Conservation (phyloP, 2,888 invertebrate species). For the Leptodirus hochenwartii region DNA sequence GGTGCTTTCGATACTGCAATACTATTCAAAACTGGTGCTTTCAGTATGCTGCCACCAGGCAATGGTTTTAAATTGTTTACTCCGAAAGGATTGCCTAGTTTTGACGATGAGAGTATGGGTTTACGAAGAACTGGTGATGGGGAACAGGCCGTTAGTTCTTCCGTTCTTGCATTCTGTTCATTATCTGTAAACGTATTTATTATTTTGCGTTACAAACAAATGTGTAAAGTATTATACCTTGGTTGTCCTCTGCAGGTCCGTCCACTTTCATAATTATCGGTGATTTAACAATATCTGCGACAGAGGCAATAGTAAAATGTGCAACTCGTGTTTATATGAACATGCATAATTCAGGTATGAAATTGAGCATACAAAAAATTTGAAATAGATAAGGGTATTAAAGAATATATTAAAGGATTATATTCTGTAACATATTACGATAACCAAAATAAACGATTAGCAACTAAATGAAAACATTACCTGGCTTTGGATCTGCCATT, state of each 20-base stretch:
- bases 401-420: too few relatives aligned
- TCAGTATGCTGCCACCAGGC: too few relatives aligned
- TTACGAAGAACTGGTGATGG: too few relatives aligned
- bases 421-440: too few relatives aligned
- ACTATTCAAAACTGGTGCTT: constrained; percentile 13
- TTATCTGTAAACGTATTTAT: constrained; percentile 12
- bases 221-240: constrained; percentile 16
- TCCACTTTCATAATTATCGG: constrained; percentile 24
- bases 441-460: too few relatives aligned
- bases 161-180: constrained; percentile 8
- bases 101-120: constrained; percentile 16
- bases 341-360: too few relatives aligned
- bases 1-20: constrained; percentile 15
- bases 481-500: constrained; percentile 13
- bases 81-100: too few relatives aligned
- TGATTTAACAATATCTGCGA: constrained; percentile 16
- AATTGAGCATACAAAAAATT: too few relatives aligned
- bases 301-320: constrained; percentile 5
- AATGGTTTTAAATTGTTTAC: too few relatives aligned
- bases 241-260: constrained; percentile 19
- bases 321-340: not conserved
- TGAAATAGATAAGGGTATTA: too few relatives aligned
- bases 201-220: constrained; percentile 17
- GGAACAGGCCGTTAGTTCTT: too few relatives aligned
- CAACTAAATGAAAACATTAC: too few relatives aligned